Base-by-base conservation (phyloP, 2,888 invertebrate species). In the Drosophila mimica region DNA sequence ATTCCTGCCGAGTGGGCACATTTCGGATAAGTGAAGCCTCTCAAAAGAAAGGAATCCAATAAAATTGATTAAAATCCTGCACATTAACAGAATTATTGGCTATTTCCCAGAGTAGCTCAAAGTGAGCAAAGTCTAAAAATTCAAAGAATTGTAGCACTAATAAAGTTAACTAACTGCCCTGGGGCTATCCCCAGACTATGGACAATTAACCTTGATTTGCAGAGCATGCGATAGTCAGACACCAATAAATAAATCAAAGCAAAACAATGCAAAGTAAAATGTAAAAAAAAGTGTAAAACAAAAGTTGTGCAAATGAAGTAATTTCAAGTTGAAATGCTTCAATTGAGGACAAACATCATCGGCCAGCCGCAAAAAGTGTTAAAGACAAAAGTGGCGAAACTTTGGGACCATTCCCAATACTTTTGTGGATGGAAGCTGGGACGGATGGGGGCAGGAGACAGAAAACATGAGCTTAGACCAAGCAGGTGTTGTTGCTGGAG, bases 281-380 rank as follows among this genome's bases (percentile, higher is more conserved):
- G 46, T 34, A 38, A n/a, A 49, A 30, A 67, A 59, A 72, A 54
- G 70, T 38, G 49, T 34, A 66, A 61, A 4, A 46, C 6, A 34
- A 72, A 70, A 84, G 70, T 88, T 83, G 86, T 83, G 86, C 86
- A 80, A 86, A 81, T 88, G 86, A 88, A 83, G 83, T 86, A 86
- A 85, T 85, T 88, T 83, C 72, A 70, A 82, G 83, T 79, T 61
- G 83, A 66, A 54, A 61, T 48, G 66, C 64, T 74, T 70, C 80
- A 72, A 83, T 82, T 79, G 76, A 72, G 88, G 82, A 66, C 83
- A 87, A 76, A 67, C 34, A 65, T 49, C 68, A 66, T 65, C 52
- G 62, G 49, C 20, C 56, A 60, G 61, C 40, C 49, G n/a, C 58
- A 51, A 59, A 61, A 33, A 72, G 58, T 62, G 73, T 43, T 60